A percentile compares a stretch with the other conserved stretches of the same genome.
These are phyloP conservation scores for Adoxophyes honmai DNA, from an alignment of 1,140 invertebrate genomes.

Conservation along the genomic window DNA sequence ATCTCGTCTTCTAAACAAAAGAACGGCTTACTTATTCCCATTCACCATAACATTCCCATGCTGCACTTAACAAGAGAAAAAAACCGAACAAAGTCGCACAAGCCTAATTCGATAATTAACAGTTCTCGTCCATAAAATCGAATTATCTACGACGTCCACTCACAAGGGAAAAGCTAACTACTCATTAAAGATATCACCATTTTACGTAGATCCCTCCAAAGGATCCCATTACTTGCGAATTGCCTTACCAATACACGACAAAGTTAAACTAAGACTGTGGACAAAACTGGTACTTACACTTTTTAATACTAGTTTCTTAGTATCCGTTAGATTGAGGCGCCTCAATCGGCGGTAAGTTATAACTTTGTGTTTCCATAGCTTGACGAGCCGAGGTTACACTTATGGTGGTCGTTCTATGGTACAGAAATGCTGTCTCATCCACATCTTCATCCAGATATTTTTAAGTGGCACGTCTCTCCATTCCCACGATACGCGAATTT, in stretches of 20 bases:
- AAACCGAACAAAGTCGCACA: neutral
- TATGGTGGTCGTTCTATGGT: neutral
- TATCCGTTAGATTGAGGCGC: no score
- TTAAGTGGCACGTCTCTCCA: neutral
- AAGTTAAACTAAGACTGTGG: no score
- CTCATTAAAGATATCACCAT: neutral
- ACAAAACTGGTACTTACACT: no score
- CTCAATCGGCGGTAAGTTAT: no score
- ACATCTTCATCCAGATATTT: neutral
- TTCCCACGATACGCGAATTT: conserved; percentile 15
- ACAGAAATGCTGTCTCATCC: neutral
- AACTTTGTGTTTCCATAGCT: no score
- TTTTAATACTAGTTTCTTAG: no score
- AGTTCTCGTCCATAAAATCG: neutral
- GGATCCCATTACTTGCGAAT: no score
- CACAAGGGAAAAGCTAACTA: neutral
- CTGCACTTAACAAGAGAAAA: neutral
- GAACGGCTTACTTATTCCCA: neutral
- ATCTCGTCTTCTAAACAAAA: no score
- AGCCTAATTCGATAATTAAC: conserved; percentile 8
- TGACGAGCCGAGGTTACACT: neutral
- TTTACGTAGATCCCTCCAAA: neutral
- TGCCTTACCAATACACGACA: no score
- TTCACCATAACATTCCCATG: neutral
- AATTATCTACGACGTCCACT: neutral